Evolutionary conservation across 2,113 vertebrate genomes (phyloP).

Genomic region (Melozone crissalis): DNA sequence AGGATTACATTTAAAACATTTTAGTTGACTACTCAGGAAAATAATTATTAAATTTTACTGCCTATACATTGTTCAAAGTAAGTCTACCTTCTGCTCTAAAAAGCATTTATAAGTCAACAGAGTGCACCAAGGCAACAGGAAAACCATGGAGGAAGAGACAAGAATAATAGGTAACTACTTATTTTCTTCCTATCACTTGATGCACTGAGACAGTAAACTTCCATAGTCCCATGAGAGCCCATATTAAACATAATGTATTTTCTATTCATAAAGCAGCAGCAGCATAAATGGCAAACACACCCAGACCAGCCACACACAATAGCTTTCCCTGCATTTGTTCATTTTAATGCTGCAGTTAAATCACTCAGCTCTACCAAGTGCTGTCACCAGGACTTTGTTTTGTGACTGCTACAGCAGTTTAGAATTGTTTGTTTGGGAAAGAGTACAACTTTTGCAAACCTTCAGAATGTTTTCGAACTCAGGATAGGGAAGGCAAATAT

Average conservation of each 20-base stretch:
- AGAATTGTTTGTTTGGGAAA: neutral
- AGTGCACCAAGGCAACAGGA: neutral
- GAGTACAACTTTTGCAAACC: neutral
- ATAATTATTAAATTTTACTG: neutral
- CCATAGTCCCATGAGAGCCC: neutral
- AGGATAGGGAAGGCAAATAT: neutral
- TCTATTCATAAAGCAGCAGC: neutral
- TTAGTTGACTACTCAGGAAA: neutral
- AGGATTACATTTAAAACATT: neutral
- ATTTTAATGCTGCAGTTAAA: conserved; percentile 26
- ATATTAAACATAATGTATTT: neutral
- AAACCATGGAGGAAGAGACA: neutral
- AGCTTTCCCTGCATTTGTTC: neutral
- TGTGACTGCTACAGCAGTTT: neutral
- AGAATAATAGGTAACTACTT: neutral
- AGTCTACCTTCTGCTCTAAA: neutral
- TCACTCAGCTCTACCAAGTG: neutral
- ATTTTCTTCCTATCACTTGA: neutral
- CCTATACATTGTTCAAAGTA: neutral
- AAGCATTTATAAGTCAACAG: neutral
- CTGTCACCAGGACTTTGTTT: conserved; percentile 25
- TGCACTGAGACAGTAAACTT: neutral
- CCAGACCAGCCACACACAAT: neutral
- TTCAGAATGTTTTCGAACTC: neutral
- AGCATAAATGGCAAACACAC: neutral